phyloP scores from a whole-genome alignment of 2,888 invertebrate genomes.

The Acrobasis consociella region DNA sequence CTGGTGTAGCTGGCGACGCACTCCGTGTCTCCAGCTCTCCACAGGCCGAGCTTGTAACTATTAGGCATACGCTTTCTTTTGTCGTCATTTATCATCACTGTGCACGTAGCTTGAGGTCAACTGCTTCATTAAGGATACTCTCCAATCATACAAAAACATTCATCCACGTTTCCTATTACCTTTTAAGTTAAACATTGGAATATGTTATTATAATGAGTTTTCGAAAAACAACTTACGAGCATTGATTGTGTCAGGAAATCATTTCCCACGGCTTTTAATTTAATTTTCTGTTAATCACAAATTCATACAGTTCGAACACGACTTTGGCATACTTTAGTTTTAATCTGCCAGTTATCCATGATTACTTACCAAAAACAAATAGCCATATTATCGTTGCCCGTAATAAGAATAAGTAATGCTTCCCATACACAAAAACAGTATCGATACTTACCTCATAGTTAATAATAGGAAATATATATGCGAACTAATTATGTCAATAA shows the following conservation, averaged over 20 bases:
- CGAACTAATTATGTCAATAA: slow-evolving; percentile 69
- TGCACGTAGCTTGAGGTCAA: slow-evolving; percentile 48
- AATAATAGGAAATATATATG: slow-evolving; percentile 50
- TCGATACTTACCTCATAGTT: slow-evolving; percentile 43
- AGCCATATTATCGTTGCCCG: slow-evolving; percentile 45
- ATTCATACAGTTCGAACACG: slow-evolving; percentile 28
- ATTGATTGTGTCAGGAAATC: slow-evolving; percentile 12
- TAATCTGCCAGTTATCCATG: slow-evolving; percentile 26
- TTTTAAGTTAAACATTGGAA: slow-evolving; percentile 26
- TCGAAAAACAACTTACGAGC: slow-evolving; percentile 2
- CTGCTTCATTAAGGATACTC: slow-evolving; percentile 44
- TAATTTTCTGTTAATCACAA: slow-evolving; percentile 29
- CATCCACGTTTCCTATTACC: slow-evolving; percentile 30
- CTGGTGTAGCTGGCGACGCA: slow-evolving; percentile 30
- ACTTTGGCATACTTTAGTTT: slow-evolving; percentile 10
- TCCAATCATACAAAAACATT: slow-evolving; percentile 26
- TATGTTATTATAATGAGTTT: slow-evolving; percentile 25
- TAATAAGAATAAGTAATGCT: slow-evolving; percentile 43
- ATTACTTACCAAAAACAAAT: slow-evolving; percentile 31
- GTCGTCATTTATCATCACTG: slow-evolving; percentile 52
- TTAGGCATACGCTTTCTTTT: slow-evolving; percentile 57
- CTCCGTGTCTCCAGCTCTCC: slow-evolving; percentile 39
- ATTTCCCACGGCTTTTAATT: slow-evolving; percentile 28
- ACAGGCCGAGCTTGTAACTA: slow-evolving; percentile 53
- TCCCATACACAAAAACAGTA: slow-evolving; percentile 38